These are phyloP conservation scores for Podarcis lilfordi DNA, from an alignment of 2,797 vertebrate species.

Conservation along the genomic window DNA sequence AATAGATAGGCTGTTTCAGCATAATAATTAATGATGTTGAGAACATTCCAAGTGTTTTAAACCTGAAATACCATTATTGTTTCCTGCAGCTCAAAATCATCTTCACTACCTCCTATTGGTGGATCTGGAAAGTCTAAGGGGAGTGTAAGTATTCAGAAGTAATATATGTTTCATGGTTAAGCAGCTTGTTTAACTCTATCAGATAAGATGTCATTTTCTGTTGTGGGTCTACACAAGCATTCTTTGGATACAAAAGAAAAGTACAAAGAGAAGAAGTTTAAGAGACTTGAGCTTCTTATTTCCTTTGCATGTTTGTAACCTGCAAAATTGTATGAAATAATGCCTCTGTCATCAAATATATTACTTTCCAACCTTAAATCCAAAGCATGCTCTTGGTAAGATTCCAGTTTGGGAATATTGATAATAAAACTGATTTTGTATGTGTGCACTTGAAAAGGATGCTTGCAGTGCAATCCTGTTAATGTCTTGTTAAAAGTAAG, in stretches of 20 bases:
- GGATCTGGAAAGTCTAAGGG: conserved; percentile 89
- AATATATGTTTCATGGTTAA: conserved; percentile 32
- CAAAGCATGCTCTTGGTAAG: not conserved
- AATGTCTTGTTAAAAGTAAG: not conserved
- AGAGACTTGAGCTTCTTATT: not conserved
- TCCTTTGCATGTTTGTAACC: not conserved
- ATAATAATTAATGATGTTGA: not conserved
- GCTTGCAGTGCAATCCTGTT: not conserved
- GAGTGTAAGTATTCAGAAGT: conserved; percentile 85
- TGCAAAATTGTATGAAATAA: not conserved
- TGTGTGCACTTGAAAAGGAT: not conserved
- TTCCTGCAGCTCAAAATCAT: conserved; percentile 87
- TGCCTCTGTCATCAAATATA: not conserved
- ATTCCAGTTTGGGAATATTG: conserved; percentile 15
- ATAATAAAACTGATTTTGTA: not conserved
- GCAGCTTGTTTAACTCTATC: conserved; percentile 31
- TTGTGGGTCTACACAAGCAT: conserved; percentile 2
- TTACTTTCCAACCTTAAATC: conserved; percentile 3
- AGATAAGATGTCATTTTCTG: conserved; percentile 43
- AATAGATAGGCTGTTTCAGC: not conserved
- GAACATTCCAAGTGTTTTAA: not conserved
- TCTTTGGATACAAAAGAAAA: not conserved
- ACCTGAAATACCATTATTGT: conserved; percentile 56
- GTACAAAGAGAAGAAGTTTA: not conserved
- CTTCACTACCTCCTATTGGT: conserved; percentile 87